A percentile compares a stretch with the other conserved stretches of the same genome.
Evolutionary conservation across 2,797 vertebrate genomes (phyloP).

Genomic region (Thaleichthys pacificus): DNA sequence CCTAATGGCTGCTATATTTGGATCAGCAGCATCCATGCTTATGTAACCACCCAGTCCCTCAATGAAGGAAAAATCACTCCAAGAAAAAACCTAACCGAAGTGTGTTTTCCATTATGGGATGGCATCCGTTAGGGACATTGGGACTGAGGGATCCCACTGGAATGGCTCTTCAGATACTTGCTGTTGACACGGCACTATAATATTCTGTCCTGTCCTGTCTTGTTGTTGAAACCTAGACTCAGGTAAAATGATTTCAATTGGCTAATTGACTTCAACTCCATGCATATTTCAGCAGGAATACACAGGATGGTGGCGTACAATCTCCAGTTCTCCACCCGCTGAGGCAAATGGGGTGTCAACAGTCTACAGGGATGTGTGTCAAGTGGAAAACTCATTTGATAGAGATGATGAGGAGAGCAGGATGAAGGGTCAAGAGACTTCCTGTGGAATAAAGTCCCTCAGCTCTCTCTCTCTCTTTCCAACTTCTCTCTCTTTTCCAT

Average conservation of each 20-base stretch:
- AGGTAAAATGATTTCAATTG: conserved; percentile 52
- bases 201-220: neutral
- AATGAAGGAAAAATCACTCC: conserved; percentile 43
- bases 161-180: neutral
- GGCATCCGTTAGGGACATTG: neutral
- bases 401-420: conserved; percentile 5
- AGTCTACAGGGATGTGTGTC: conserved; percentile 20
- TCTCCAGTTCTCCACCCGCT: neutral
- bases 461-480: neutral
- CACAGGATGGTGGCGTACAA: conserved; percentile 9
- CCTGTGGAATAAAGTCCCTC: conserved; percentile 22
- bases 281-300: conserved; percentile 57
- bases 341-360: conserved; percentile 16
- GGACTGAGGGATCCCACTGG: neutral
- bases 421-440: conserved; percentile 31
- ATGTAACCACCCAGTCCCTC: conserved; percentile 60
- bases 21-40: conserved; percentile 69
- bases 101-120: conserved; percentile 24
- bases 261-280: conserved; percentile 32
- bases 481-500: neutral
- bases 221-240: conserved; percentile 26
- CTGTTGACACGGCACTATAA: neutral
- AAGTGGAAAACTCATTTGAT: conserved; percentile 33
- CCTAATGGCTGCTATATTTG: conserved; percentile 78
- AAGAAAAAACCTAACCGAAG: conserved; percentile 46